A percentile compares a stretch with the other conserved stretches of the same genome.
These are phyloP conservation scores for Chlamydotis undulata DNA, from an alignment of 2,113 vertebrate genomes.

Conservation along the genomic window DNA sequence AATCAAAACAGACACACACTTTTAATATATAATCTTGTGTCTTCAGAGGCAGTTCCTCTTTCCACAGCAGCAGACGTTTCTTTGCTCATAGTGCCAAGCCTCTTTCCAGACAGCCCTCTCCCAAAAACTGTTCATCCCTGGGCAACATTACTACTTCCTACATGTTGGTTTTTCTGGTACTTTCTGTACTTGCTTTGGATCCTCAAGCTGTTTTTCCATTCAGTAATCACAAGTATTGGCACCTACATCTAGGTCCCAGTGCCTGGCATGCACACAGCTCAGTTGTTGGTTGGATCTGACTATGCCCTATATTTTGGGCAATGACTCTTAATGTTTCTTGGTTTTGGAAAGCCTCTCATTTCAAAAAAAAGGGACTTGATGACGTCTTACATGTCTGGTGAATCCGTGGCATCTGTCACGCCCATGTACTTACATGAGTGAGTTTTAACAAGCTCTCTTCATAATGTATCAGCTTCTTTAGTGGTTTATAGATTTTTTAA, in stretches of 20 bases:
- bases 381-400: neutral
- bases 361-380: neutral
- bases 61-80: neutral
- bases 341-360: neutral
- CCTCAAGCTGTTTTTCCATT: neutral
- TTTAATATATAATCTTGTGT: neutral
- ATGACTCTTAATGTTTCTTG: neutral
- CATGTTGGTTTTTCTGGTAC: neutral
- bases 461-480: neutral
- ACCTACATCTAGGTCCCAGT: neutral
- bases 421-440: neutral
- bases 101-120: neutral
- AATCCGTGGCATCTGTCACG: neutral
- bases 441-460: neutral
- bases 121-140: neutral
- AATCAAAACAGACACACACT: neutral
- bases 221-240: neutral
- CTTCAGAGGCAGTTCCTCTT: neutral
- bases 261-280: accelerated
- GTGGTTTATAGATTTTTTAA: neutral
- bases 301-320: neutral
- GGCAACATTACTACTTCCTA: neutral
- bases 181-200: neutral
- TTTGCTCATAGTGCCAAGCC: neutral
- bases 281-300: neutral